Base-by-base conservation (phyloP, 2,888 invertebrate genomes). In the Hypomecis atomaria region DNA sequence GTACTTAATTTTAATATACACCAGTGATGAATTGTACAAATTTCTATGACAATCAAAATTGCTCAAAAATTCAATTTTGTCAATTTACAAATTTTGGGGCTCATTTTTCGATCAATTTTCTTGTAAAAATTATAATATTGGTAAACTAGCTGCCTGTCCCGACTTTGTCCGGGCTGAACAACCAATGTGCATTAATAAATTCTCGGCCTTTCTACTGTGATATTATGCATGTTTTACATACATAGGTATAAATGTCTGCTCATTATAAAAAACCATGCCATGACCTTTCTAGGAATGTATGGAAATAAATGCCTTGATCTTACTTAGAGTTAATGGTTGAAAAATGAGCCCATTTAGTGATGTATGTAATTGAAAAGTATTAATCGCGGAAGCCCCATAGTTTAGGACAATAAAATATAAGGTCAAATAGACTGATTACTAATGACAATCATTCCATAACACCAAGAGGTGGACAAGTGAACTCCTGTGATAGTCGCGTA, bases 401-500 rank as follows among this genome's bases (percentile, higher is more conserved):
- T 53, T 56, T 69, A 68, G 56, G 63, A 69, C 67, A 67, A 70
- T 69, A 23, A 69, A n/a, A n/a, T n/a, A 64, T 9, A 60, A 62
- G 49, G 58, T 64, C 66, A 49, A 54, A 60, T 42, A 66, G 69
- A 70, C 69, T 71, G 68, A 71, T 66, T 66, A 61, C 65, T 66
- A 61, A 55, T 72, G 66, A 69, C 67, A 70, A 81, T 77, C 82
- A 81, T 81, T 81, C 81, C 81, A 78, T 72, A 69, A 67, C 69
- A 69, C 72, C 73, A 73, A 72, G 72, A 75, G 77, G 76, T 77
- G 72, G 43, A n/a, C n/a, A n/a, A n/a, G n/a, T n/a, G n/a, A 74
- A 73, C 70, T 75, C 78, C 85, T 86, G 86, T 86, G 86, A 86
- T 87, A 86, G 73, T 75, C 68, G 75, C 81, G 78, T 81, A 79